Percentiles rank a stretch among this genome's conserved stretches.
Conservation (phyloP, 2,113 vertebrate species). For the Myotis brandtii region DNA sequence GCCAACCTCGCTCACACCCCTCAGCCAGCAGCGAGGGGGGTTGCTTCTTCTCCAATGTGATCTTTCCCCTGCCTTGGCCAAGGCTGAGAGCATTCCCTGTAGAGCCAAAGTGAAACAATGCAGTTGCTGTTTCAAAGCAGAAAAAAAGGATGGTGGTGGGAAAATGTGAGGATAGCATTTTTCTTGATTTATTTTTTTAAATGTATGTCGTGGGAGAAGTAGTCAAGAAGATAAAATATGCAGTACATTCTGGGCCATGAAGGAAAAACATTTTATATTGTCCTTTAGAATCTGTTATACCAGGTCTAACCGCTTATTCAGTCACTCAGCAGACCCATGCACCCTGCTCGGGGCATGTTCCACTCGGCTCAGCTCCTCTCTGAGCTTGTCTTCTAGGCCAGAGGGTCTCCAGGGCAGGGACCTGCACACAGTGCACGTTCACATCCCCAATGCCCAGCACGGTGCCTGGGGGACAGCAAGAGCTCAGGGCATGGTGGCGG, state of each 20-base stretch:
- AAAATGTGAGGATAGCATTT: conserved; percentile 24
- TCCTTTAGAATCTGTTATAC: neutral
- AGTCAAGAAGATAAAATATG: conserved; percentile 55
- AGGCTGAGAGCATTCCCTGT: neutral
- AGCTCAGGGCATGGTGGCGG: neutral
- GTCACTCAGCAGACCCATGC: neutral
- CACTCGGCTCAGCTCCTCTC: neutral
- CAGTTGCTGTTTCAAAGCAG: conserved; percentile 44
- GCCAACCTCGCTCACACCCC: neutral
- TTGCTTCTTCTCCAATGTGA: neutral
- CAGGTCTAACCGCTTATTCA: neutral
- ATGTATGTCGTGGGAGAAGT: neutral
- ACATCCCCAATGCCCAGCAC: rapidly evolving
- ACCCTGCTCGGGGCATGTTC: neutral
- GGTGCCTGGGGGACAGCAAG: neutral
- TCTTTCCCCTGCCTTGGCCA: neutral
- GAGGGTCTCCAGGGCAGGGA: neutral
- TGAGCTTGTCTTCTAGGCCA: neutral
- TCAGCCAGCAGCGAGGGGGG: neutral
- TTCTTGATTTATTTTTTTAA: conserved; percentile 41
- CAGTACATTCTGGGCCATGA: conserved; percentile 23
- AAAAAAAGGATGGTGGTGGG: neutral
- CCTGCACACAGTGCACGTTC: neutral
- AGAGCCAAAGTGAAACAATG: conserved; percentile 32
- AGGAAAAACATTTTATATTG: conserved; percentile 33